Base-by-base conservation (phyloP, 35 echinoderm and acorn worm species). In the Acanthaster planci region DNA sequence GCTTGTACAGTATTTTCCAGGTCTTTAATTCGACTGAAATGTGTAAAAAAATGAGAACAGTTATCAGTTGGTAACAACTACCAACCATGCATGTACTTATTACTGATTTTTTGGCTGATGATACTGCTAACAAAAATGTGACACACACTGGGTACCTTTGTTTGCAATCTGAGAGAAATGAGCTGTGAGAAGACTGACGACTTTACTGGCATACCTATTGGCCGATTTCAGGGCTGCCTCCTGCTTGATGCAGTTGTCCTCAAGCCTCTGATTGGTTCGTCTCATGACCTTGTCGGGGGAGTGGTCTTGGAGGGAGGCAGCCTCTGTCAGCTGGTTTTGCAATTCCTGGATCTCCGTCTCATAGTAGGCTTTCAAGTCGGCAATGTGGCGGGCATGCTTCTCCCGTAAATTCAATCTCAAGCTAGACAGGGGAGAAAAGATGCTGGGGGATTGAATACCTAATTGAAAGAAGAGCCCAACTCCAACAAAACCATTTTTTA, bases 381-480 rank as follows among this genome's bases (percentile, higher is more conserved):
- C 86, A 7, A 93, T 84, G 77, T 93, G 92, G 8, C 92, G 60
- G 26, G 92, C 52, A 78, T 93, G 87, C 77, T 89, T 93, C 77
- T 89, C 86, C 17, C 79, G 84, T 23, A 92, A 78, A 54, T 88
- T 83, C 16, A 89, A 47, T 39, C 86, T 88, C 8, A 55, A 23
- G 19, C 51, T 80, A 7, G 23, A 79, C 52, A 8, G 14, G 30
- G 79, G 0, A 51, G 54, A 42, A 54, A 47, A 47, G 12, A 47
- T 47, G 4, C 12, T 47, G 42, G 42, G 42, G 12, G 42, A 47
- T 6, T 6, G 12, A 47, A n/a, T n/a, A n/a, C n/a, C n/a, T n/a
- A 47, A 47, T 47, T 6, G 42, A 47, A 6, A 47, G 42, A 12
- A 47, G 42, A 47, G 42, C 42, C 42, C n/a, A n/a, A n/a, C n/a